Evolutionary conservation across 2,113 vertebrate genomes (phyloP), one percentile per base, ranked within the genome.

Genomic region (Lichenostomus cassidix): DNA sequence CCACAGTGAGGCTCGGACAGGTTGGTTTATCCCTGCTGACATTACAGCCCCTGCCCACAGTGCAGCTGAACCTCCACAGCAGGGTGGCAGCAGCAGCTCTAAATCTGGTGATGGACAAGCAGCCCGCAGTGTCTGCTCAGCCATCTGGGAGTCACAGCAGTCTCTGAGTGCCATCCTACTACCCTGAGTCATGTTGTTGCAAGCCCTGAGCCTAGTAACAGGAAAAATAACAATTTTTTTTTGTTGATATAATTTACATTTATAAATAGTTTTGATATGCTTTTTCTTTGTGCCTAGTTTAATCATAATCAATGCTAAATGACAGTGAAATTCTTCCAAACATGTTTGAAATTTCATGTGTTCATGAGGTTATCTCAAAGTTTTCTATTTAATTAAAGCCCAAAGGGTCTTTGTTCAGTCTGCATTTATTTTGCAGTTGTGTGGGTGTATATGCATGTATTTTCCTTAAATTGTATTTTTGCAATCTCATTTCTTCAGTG

Each of bases 31-130:
- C 67, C 52, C 44, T 27, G 44, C 65, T 59, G 19, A 10, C 1
- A 0, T 35, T 16, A 3, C 50, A 15, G 4, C 2, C 37, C 19
- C 31, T 4, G 4, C 41, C 15, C 17, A 10, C 9, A 0, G n/a
- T 13, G 44, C 31, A 50, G 41, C 20, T 0, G 0, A 7, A 21
- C 47, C 39, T 87, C 0, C 0, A 16, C 39, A 70, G 29, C 33
- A 41, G 77, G 2, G 12, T n/a, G 50, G 33, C 28, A 59, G 33
- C 56, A 65, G 56, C 46, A 44, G 31, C 7, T 42, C 46, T 68
- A 29, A 67, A 74, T 14, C 59, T 39, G 23, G 7, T 62, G 59
- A 10, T 22, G 42, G 27, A 50, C 39, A 56, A 86, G 60, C 20
- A 93, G 41, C 31, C 44, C 41, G 7, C 20, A 12, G 59, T 27